Conservation (phyloP, 2,888 invertebrate genomes). For the Trypoxylon attenuatum region DNA sequence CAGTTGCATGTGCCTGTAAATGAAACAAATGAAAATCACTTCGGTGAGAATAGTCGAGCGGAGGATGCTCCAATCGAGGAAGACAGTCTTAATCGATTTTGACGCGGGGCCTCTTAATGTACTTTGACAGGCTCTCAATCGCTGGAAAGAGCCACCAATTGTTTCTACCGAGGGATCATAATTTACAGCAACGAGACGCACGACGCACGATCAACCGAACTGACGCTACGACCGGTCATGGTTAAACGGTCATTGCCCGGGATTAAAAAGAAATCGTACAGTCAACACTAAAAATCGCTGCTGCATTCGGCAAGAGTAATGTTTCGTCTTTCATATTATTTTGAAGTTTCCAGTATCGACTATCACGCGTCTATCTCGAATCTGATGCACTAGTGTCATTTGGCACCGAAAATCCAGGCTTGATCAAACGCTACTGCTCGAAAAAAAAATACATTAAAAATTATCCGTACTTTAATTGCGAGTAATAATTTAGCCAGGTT, state of each 20-base stretch:
- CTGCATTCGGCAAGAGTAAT: conserved; percentile 17
- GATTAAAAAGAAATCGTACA: conserved; percentile 26
- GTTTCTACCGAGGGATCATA: background rate
- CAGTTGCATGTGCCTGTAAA: conserved; percentile 65
- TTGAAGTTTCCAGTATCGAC: no score
- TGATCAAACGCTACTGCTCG: no score
- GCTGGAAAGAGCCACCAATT: background rate
- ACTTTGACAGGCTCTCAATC: background rate
- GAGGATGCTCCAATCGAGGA: no score
- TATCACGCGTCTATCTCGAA: no score
- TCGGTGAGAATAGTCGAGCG: no score
- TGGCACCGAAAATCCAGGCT: no score
- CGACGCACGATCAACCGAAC: background rate
- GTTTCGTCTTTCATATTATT: no score
- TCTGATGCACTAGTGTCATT: no score
- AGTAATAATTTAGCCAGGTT: background rate
- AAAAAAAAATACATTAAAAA: background rate
- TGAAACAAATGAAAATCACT: background rate
- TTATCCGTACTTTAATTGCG: background rate
- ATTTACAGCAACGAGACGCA: background rate
- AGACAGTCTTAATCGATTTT: no score
- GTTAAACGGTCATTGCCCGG: conserved; percentile 40
- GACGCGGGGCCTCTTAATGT: background rate
- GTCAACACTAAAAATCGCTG: conserved; percentile 8
- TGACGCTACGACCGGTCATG: conserved; percentile 4